phyloP scores from a whole-genome alignment of 2,888 invertebrate genomes.

The Melikaiella ostensackeni region DNA sequence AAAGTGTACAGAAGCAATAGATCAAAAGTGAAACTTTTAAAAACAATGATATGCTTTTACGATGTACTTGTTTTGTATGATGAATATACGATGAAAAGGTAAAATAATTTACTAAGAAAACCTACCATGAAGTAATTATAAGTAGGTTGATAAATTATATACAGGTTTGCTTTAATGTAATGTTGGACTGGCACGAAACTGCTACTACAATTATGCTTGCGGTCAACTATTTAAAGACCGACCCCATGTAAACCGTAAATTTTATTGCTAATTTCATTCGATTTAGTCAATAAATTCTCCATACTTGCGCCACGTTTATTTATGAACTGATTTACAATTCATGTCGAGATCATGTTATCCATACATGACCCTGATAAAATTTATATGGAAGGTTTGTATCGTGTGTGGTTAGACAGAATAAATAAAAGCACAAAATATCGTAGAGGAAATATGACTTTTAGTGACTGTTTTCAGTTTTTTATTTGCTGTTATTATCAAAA shows the following conservation, averaged over 20 bases:
- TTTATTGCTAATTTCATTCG: neutral
- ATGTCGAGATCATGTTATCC: too few species aligned
- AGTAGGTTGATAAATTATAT: neutral
- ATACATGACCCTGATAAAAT: too few species aligned
- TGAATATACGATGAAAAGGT: neutral
- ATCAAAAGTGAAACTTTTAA: too few species aligned
- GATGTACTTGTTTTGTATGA: neutral
- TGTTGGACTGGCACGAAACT: neutral
- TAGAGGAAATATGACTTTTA: too few species aligned
- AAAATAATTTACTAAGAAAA: constrained; percentile 1
- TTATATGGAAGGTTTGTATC: too few species aligned
- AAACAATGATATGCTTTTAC: neutral
- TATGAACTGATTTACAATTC: too few species aligned
- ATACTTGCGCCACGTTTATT: neutral
- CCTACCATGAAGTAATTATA: neutral
- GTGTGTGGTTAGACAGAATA: too few species aligned
- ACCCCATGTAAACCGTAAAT: neutral
- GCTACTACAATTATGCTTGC: neutral
- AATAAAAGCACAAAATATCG: too few species aligned
- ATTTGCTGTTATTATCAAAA: too few species aligned
- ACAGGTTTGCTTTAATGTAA: neutral
- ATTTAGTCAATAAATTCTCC: neutral
- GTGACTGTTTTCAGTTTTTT: too few species aligned
- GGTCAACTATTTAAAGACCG: neutral
- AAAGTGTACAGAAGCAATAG: too few species aligned